Percentiles rank a stretch among this genome's conserved stretches.
Conservation (phyloP, 2,797 vertebrate genomes). For the Syncerus caffer region DNA sequence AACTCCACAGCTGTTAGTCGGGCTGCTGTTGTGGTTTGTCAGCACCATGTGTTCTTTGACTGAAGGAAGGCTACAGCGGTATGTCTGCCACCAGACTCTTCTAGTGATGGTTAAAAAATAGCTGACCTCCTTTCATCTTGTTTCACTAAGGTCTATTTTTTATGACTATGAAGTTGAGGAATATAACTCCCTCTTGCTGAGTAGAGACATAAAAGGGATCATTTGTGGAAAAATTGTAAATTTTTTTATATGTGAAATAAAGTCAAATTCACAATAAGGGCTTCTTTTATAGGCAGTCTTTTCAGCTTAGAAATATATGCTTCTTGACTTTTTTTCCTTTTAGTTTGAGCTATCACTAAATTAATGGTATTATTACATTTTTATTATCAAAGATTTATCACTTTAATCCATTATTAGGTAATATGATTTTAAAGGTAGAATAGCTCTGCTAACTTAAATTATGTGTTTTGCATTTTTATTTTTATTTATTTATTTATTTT, state of each 20-base stretch:
- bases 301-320: not conserved
- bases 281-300: conserved; percentile 1
- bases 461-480: conserved; percentile 52
- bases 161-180: not conserved
- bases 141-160: conserved; percentile 53
- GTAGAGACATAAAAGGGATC: not conserved
- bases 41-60: conserved; percentile 74
- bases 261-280: not conserved
- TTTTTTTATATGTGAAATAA: conserved; percentile 17
- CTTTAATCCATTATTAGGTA: not conserved
- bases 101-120: conserved; percentile 53
- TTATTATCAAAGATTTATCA: not conserved
- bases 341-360: conserved; percentile 18
- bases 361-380: not conserved
- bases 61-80: conserved; percentile 69
- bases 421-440: conserved; percentile 41
- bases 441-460: conserved; percentile 62
- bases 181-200: not conserved
- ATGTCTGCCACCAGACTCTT: conserved; percentile 77
- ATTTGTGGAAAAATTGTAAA: not conserved
- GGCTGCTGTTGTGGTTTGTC: conserved; percentile 85
- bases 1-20: conserved; percentile 91
- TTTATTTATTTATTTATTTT: no score
- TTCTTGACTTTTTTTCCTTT: not conserved
- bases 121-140: conserved; percentile 42